phyloP scores from a whole-genome alignment of 1,140 invertebrate species.

The Maconellicoccus hirsutus region DNA sequence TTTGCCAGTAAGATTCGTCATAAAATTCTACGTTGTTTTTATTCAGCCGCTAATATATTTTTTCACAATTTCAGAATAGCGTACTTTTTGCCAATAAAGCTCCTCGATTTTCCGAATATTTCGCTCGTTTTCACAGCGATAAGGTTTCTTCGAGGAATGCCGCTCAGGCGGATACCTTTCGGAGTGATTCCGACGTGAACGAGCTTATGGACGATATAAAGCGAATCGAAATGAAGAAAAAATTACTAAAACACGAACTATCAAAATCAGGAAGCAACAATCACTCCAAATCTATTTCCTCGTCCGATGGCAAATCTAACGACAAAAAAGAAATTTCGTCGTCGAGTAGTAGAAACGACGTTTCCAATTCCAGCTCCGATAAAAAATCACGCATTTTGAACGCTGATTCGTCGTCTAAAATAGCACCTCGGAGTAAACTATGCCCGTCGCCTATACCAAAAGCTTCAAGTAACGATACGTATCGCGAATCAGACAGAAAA shows the following conservation, averaged over 20 bases:
- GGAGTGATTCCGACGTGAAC: background rate
- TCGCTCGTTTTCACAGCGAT: background rate
- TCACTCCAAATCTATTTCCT: background rate
- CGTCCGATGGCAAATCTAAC: no score
- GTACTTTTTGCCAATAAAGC: background rate
- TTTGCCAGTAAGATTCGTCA: background rate
- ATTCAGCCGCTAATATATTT: background rate
- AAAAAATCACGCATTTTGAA: background rate
- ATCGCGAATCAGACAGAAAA: background rate
- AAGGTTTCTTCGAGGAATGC: background rate
- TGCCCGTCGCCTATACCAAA: constrained; percentile 12
- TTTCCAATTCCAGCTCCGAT: background rate
- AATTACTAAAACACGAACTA: background rate
- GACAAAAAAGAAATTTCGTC: background rate
- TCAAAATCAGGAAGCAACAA: background rate
- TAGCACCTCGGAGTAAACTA: background rate
- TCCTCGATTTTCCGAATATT: constrained; percentile 2
- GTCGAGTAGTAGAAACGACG: background rate
- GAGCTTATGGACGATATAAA: background rate
- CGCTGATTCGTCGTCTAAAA: background rate
- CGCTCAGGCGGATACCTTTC: background rate
- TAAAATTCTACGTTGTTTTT: background rate
- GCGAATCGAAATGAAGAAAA: background rate
- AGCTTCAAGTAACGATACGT: background rate
- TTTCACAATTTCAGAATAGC: background rate